phyloP scores from a whole-genome alignment of 2,797 vertebrate species.

The Darevskia nairensis region DNA sequence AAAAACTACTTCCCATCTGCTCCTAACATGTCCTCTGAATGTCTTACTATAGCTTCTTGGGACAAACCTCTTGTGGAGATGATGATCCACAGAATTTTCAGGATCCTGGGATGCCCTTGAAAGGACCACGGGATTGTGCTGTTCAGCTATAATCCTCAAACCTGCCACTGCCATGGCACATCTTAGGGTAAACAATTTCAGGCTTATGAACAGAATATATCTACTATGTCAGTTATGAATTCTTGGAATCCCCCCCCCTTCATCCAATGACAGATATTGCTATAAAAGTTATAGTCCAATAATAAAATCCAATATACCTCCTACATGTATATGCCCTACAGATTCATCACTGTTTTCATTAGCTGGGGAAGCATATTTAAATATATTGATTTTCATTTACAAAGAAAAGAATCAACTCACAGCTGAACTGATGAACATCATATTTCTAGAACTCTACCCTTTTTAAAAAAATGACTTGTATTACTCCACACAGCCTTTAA shows the following conservation, averaged over 20 bases:
- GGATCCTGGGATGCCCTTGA: no score
- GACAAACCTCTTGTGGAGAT: neutral
- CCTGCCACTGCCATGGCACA: neutral
- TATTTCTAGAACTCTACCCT: neutral
- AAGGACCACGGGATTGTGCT: neutral
- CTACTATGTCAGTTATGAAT: conserved; percentile 12
- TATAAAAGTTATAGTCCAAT: conserved; percentile 5
- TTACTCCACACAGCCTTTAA: neutral
- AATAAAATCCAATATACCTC: conserved; percentile 35
- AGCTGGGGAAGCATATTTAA: conserved; percentile 13
- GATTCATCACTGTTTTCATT: conserved; percentile 29
- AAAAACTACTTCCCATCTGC: neutral
- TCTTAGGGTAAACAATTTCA: conserved; percentile 9
- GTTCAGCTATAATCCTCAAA: neutral
- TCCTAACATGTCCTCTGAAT: neutral
- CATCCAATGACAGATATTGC: conserved; percentile 11
- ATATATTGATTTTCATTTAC: conserved; percentile 24
- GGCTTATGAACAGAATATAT: conserved; percentile 14
- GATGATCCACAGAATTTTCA: neutral
- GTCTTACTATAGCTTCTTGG: neutral
- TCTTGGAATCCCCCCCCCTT: neutral
- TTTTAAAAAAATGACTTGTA: neutral
- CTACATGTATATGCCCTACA: neutral
- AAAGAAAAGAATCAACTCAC: conserved; percentile 6
- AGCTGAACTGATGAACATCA: neutral